Evolutionary conservation across 2,113 vertebrate genomes (phyloP).

Genomic region (Vanacampus margaritifer): DNA sequence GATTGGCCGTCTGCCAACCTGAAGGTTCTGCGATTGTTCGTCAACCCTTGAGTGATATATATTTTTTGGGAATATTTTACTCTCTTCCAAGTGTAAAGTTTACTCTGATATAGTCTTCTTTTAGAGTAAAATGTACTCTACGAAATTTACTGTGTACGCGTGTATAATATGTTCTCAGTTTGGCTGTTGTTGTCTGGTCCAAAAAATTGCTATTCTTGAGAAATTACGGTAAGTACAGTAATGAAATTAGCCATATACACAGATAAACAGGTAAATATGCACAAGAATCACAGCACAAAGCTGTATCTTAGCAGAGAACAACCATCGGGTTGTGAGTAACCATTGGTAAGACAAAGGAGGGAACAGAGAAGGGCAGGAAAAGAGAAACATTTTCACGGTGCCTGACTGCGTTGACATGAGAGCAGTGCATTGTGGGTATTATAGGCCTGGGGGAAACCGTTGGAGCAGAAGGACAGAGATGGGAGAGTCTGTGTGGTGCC

Average conservation of each 20-base stretch:
- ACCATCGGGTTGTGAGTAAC: not conserved
- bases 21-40: too few relatives aligned
- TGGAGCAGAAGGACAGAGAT: conserved; percentile 68
- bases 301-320: not conserved
- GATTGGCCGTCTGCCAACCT: too few relatives aligned
- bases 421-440: conserved; percentile 65
- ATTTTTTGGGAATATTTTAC: too few relatives aligned
- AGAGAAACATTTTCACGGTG: conserved; percentile 58
- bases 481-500: conserved; percentile 58
- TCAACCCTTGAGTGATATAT: too few relatives aligned
- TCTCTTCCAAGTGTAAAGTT: too few relatives aligned
- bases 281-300: not conserved
- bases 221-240: too few relatives aligned
- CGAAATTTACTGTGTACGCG: too few relatives aligned
- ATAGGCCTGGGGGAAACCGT: conserved; percentile 59
- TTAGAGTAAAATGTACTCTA: too few relatives aligned
- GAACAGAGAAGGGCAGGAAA: conserved; percentile 43
- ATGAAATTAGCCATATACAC: not conserved
- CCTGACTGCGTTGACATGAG: conserved; percentile 59
- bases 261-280: not conserved
- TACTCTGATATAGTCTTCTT: too few relatives aligned
- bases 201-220: too few relatives aligned
- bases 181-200: too few relatives aligned
- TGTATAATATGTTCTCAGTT: too few relatives aligned
- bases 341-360: not conserved